Evolutionary conservation across 2,888 invertebrate genomes (phyloP).

Genomic region (Cerceris rybyensis): DNA sequence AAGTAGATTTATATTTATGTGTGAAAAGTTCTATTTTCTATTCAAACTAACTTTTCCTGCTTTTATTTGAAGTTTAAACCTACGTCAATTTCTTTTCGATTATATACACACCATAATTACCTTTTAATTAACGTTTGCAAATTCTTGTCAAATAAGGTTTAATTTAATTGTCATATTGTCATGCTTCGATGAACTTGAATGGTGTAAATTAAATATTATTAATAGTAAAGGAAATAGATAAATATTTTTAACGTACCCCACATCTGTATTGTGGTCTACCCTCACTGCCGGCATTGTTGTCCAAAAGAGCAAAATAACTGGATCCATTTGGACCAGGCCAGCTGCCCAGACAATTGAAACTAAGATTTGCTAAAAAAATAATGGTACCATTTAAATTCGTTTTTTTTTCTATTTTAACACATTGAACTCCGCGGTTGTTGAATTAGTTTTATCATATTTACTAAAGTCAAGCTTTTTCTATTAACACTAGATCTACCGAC

Average conservation of each 20-base stretch:
- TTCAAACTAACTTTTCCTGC: not conserved
- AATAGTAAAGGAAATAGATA: not conserved
- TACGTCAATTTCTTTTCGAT: not conserved
- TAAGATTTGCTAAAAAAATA: slow-evolving; percentile 81
- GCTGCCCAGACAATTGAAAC: slow-evolving; percentile 86
- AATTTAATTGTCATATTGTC: not conserved
- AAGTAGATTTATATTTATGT: too few relatives aligned
- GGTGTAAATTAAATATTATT: too few relatives aligned
- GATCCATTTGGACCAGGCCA: slow-evolving; percentile 84
- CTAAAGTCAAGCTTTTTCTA: too few relatives aligned
- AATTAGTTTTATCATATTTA: too few relatives aligned
- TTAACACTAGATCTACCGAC: too few relatives aligned
- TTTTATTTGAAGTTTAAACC: not conserved
- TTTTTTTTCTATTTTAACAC: not conserved
- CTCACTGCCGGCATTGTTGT: slow-evolving; percentile 81
- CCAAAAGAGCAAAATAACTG: slow-evolving; percentile 84
- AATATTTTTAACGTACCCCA: slow-evolving; percentile 82
- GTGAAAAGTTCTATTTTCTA: not conserved
- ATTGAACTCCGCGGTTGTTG: not conserved
- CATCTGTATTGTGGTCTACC: slow-evolving; percentile 84
- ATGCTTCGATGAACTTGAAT: not conserved
- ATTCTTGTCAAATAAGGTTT: too few relatives aligned
- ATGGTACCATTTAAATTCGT: not conserved
- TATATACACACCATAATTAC: too few relatives aligned
- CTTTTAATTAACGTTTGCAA: too few relatives aligned